These are phyloP conservation scores for Cephus spinipes DNA, from an alignment of 2,888 invertebrate genomes.

Conservation along the genomic window DNA sequence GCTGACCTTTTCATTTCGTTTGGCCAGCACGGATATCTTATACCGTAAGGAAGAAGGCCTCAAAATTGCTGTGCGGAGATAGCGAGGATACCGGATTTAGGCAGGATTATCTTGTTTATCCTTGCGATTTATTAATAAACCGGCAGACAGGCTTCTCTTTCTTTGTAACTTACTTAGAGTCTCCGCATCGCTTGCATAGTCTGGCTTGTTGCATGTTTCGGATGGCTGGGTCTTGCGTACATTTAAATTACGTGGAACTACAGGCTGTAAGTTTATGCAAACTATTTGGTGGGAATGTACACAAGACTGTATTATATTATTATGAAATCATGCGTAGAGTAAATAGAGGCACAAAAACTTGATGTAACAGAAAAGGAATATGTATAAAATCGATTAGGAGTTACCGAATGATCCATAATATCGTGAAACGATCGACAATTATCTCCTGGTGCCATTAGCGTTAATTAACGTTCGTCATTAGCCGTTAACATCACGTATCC, in stretches of 20 bases:
- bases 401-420: not conserved
- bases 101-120: not conserved
- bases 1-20: slow-evolving; percentile 37
- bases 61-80: not conserved
- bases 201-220: not conserved
- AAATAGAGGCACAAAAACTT: not conserved
- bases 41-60: not conserved
- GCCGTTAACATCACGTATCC: not conserved
- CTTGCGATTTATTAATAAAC: not conserved
- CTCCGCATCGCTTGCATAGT: not conserved
- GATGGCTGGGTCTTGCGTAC: not conserved
- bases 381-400: not conserved
- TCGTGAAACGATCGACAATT: not conserved
- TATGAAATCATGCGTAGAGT: not conserved
- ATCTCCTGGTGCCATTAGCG: not conserved
- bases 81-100: not conserved
- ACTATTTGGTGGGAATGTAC: not conserved
- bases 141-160: not conserved
- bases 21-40: slow-evolving; percentile 23
- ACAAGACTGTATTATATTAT: not conserved
- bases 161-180: not conserved
- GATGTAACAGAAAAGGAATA: not conserved
- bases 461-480: not conserved
- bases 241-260: not conserved
- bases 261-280: not conserved